Evolutionary conservation across 2,797 vertebrate species (phyloP).

Genomic region (Epinephelus coioides): DNA sequence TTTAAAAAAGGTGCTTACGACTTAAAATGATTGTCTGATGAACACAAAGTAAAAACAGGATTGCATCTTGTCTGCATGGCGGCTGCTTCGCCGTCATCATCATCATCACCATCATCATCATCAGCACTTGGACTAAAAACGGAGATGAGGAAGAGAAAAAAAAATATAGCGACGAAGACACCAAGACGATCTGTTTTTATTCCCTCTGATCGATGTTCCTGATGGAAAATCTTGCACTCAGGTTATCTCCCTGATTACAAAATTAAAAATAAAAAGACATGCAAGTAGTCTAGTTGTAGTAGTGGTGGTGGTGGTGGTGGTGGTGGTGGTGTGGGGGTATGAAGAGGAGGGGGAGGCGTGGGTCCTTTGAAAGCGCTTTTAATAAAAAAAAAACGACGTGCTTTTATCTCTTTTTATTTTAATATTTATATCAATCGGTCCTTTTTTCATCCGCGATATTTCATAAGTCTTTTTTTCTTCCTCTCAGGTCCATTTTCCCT

Average conservation of each 20-base stretch:
- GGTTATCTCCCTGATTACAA: slow-evolving; percentile 88
- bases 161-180: slow-evolving; percentile 88
- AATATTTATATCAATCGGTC: slow-evolving; percentile 90
- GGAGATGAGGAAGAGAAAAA: slow-evolving; percentile 65
- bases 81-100: slow-evolving; percentile 70
- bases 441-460: slow-evolving; percentile 90
- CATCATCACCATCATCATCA: slow-evolving; percentile 54
- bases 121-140: slow-evolving; percentile 84
- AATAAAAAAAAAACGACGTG: slow-evolving; percentile 88
- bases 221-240: slow-evolving; percentile 85
- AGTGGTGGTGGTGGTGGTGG: slow-evolving; percentile 61
- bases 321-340: slow-evolving; percentile 83
- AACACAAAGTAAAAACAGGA: slow-evolving; percentile 93
- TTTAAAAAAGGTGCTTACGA: slow-evolving; percentile 99
- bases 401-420: slow-evolving; percentile 92
- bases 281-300: slow-evolving; percentile 88
- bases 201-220: slow-evolving; percentile 95
- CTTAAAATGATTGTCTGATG: slow-evolving; percentile 99
- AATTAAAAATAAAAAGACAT: slow-evolving; percentile 87
- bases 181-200: slow-evolving; percentile 87
- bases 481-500: slow-evolving; percentile 91
- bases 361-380: slow-evolving; percentile 97
- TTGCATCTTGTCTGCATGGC: slow-evolving; percentile 92
- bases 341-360: slow-evolving; percentile 87
- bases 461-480: slow-evolving; percentile 84